Evolutionary conservation across 2,113 vertebrate genomes (phyloP).

Genomic region (Dendropsophus ebraccatus): DNA sequence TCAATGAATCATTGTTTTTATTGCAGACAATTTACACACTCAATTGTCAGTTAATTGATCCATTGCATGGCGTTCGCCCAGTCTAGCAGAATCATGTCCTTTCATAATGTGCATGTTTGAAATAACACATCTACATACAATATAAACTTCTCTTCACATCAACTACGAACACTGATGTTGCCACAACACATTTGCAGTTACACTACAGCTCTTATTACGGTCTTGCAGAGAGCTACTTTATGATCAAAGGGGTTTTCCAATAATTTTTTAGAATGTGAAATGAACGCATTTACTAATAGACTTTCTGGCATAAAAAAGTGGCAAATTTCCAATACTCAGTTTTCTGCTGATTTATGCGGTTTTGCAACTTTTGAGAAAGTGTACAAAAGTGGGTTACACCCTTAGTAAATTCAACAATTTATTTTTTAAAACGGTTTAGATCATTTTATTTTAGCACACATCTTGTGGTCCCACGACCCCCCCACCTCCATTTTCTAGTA

Average conservation of each 20-base stretch:
- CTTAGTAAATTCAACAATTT: no score
- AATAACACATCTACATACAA: slow-evolving; percentile 22
- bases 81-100: slow-evolving; percentile 31
- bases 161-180: background rate
- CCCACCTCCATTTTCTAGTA: no score
- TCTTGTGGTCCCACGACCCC: no score
- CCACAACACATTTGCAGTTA: background rate
- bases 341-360: no score
- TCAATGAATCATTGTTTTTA: slow-evolving; percentile 57
- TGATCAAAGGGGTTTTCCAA: background rate
- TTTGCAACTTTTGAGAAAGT: no score
- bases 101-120: slow-evolving; percentile 15
- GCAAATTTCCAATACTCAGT: no score
- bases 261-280: no score
- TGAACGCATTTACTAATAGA: no score
- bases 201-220: background rate
- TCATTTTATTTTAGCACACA: no score
- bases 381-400: no score
- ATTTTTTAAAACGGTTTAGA: no score
- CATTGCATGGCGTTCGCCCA: slow-evolving; percentile 35
- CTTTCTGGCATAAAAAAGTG: no score
- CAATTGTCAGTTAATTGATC: slow-evolving; percentile 56
- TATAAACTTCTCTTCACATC: background rate
- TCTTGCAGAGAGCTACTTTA: background rate
- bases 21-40: slow-evolving; percentile 50